Evolutionary conservation across 2,797 vertebrate genomes (phyloP).

Genomic region (Phoebastria nigripes): DNA sequence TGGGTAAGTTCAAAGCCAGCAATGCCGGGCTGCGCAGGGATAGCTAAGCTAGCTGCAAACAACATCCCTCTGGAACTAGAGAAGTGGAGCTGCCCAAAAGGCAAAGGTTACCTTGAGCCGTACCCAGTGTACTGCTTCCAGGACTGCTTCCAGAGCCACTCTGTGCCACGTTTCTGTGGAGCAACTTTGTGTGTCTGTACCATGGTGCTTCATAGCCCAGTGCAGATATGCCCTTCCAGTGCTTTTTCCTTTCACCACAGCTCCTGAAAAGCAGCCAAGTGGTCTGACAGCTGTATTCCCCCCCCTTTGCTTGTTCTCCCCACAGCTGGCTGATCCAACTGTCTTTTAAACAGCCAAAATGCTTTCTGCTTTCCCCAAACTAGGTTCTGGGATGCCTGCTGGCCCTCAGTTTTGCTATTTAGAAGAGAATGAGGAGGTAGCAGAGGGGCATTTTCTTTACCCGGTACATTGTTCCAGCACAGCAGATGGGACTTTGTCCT

Average conservation of each 20-base stretch:
- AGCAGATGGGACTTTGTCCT: slow-evolving; percentile 37
- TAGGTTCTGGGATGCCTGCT: background rate
- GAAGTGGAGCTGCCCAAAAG: background rate
- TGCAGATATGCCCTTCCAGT: accelerated
- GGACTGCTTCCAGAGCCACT: background rate
- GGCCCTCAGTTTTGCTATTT: background rate
- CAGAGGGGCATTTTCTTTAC: slow-evolving; percentile 7
- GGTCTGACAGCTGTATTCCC: background rate
- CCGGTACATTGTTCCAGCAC: background rate
- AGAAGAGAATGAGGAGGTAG: background rate
- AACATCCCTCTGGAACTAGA: background rate
- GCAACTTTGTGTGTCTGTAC: background rate
- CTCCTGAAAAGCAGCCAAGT: background rate
- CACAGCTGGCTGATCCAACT: background rate
- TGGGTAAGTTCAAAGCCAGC: background rate
- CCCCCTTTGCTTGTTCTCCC: background rate
- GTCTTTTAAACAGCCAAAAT: background rate
- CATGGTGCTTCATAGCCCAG: background rate
- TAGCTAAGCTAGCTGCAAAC: background rate
- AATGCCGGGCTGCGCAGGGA: accelerated
- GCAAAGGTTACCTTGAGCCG: background rate
- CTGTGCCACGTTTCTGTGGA: background rate
- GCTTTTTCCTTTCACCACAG: background rate
- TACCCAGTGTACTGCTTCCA: background rate
- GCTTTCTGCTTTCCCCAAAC: background rate